These are phyloP conservation scores for Seira musarum DNA, from an alignment of 2,888 invertebrate genomes.

Conservation along the genomic window DNA sequence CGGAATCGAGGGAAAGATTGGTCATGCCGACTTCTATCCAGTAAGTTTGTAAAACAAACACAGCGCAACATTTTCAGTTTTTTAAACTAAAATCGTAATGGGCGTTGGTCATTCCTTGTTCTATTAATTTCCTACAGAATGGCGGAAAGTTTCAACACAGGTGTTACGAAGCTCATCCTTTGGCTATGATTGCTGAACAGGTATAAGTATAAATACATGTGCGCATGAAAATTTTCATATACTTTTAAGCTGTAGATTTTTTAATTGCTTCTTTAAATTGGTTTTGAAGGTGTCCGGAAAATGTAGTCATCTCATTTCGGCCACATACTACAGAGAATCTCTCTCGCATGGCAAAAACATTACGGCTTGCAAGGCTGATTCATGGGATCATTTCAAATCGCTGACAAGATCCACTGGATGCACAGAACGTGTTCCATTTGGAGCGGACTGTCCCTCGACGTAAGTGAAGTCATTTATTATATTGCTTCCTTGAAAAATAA, in stretches of 20 bases:
- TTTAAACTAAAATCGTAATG: neutral
- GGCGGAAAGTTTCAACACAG: constrained; percentile 61
- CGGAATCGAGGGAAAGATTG: constrained; percentile 51
- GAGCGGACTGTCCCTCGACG: constrained; percentile 60
- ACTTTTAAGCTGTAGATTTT: neutral
- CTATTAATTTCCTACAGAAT: constrained; percentile 32
- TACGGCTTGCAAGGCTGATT: constrained; percentile 62
- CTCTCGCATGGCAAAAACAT: constrained; percentile 58
- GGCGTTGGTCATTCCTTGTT: too few species aligned
- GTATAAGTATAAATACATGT: constrained; percentile 18
- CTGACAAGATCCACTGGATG: constrained; percentile 59
- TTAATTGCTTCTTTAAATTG: neutral
- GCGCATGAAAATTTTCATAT: neutral
- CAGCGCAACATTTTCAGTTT: too few species aligned
- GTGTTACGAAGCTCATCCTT: constrained; percentile 55
- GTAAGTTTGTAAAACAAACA: constrained; percentile 25
- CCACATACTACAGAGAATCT: constrained; percentile 60
- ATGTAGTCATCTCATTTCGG: constrained; percentile 62
- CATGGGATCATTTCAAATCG: constrained; percentile 58
- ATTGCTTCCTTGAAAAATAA: constrained; percentile 21
- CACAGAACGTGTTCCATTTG: constrained; percentile 55
- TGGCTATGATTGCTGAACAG: constrained; percentile 59
- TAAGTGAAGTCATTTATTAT: constrained; percentile 22
- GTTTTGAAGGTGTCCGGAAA: constrained; percentile 48
- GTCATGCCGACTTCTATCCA: constrained; percentile 61